Evolutionary conservation across 2,113 vertebrate species (phyloP).

Genomic region (Lipophrys pholis): DNA sequence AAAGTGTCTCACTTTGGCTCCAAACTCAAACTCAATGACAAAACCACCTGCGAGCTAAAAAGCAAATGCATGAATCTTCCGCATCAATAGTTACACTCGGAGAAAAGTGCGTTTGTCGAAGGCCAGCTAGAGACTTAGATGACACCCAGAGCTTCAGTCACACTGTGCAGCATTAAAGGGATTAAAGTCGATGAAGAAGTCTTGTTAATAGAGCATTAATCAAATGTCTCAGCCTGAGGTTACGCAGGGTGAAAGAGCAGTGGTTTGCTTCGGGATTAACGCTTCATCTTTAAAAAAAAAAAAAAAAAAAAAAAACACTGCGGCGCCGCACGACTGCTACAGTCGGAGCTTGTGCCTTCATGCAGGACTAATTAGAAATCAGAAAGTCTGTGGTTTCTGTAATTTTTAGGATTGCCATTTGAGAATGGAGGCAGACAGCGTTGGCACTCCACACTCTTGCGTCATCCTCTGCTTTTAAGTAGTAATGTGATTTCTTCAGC

Average conservation of each 20-base stretch:
- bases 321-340: not conserved
- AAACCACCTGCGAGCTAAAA: slow-evolving; percentile 40
- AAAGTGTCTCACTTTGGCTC: slow-evolving; percentile 6
- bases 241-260: slow-evolving; percentile 22
- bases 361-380: slow-evolving; percentile 13
- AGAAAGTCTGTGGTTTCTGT: not conserved
- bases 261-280: slow-evolving; percentile 27
- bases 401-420: slow-evolving; percentile 7
- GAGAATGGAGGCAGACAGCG: not conserved
- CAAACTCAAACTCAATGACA: slow-evolving; percentile 23
- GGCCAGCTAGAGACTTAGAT: slow-evolving; percentile 33
- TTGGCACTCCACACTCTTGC: not conserved
- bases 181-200: slow-evolving; percentile 57
- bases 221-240: slow-evolving; percentile 32
- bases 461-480: slow-evolving; percentile 9
- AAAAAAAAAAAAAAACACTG: not conserved
- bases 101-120: slow-evolving; percentile 27
- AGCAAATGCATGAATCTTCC: slow-evolving; percentile 6
- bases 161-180: slow-evolving; percentile 45
- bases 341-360: slow-evolving; percentile 3
- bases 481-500: not conserved
- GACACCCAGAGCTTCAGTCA: slow-evolving; percentile 40
- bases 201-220: slow-evolving; percentile 58
- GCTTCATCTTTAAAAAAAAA: slow-evolving; percentile 8
- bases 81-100: slow-evolving; percentile 13